Evolutionary conservation across 2,797 vertebrate species (phyloP), one percentile per base, ranked within the genome.

Genomic region (Mergus octosetaceus): DNA sequence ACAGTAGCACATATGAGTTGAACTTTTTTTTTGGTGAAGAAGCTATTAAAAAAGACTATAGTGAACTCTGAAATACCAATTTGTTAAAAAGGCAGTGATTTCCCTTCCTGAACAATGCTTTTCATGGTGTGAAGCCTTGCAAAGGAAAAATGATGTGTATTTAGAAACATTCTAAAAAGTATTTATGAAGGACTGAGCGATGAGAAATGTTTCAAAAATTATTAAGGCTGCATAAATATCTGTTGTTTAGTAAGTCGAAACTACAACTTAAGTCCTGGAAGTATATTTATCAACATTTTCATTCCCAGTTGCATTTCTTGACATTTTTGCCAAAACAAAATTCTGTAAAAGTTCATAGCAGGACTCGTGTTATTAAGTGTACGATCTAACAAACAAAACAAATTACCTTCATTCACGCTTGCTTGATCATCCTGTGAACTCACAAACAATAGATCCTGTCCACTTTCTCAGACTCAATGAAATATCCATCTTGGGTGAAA

Each of bases 281-380:
- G 93, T 49, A 0, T 5, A 60, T 95, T 93, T 83, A 70, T 84
- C 81, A 56, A 8, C 51, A 56, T 65, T 85, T 94, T 79, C 39
- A 54, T 62, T 89, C 65, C 72, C 11, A 6, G 81, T 22, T 66
- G 11, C 38, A 27, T 74, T 89, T 73, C 62, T 72, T 88, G 88
- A 94, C 72, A 38, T 58, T 94, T 94, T 62, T 27, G 82, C 85
- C 87, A 83, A 62, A 93, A 85, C 57, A 77, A 92, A 96, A 93
- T 39, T 38, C 68, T 65, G 53, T 39, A 87, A 87, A 93, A 95
- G 90, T 87, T 94, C 74, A 22, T 13, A 61, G 34, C 19, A 24
- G 56, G 61, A 25, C 61, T 79, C 43, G 81, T 49, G 86, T 53
- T 86, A 58, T 45, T 74, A 72, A 90, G 78, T 56, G 75, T 47